These are phyloP conservation scores for Orestias chungarensis DNA, from an alignment of 2,797 vertebrate genomes.

Conservation along the genomic window DNA sequence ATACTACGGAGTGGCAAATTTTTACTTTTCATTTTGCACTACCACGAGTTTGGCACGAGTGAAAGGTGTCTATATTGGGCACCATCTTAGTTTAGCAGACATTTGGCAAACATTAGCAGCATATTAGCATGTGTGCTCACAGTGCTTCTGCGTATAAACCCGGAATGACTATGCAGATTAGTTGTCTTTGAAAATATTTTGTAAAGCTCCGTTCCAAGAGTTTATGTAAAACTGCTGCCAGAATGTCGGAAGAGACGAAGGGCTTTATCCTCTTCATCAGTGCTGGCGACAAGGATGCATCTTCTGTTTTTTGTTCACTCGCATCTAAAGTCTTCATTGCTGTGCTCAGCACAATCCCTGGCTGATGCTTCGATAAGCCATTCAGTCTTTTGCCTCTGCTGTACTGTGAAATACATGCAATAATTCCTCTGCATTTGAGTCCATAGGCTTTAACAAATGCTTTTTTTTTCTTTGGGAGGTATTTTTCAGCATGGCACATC, in stretches of 20 bases:
- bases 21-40: conserved; percentile 1
- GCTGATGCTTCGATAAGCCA: conserved; percentile 63
- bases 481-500: too few relatives aligned
- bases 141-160: background rate
- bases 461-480: too few relatives aligned
- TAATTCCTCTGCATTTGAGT: too few relatives aligned
- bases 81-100: background rate
- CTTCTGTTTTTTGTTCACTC: conserved; percentile 48
- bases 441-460: too few relatives aligned
- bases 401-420: too few relatives aligned
- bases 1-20: background rate
- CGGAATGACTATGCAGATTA: conserved; percentile 5
- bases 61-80: background rate
- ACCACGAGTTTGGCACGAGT: background rate
- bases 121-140: conserved; percentile 5
- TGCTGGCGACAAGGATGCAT: conserved; percentile 40
- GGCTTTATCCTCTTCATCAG: conserved; percentile 28
- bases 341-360: conserved; percentile 61
- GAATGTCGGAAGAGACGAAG: conserved; percentile 10
- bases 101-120: conserved; percentile 3
- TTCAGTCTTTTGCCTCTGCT: conserved; percentile 47
- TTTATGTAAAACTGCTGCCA: conserved; percentile 16
- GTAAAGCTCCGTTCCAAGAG: conserved; percentile 2
- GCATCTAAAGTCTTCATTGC: conserved; percentile 57
- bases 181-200: background rate